These are phyloP conservation scores for Mesochorus sp. DNA, from an alignment of 2,888 invertebrate species.

Conservation along the genomic window DNA sequence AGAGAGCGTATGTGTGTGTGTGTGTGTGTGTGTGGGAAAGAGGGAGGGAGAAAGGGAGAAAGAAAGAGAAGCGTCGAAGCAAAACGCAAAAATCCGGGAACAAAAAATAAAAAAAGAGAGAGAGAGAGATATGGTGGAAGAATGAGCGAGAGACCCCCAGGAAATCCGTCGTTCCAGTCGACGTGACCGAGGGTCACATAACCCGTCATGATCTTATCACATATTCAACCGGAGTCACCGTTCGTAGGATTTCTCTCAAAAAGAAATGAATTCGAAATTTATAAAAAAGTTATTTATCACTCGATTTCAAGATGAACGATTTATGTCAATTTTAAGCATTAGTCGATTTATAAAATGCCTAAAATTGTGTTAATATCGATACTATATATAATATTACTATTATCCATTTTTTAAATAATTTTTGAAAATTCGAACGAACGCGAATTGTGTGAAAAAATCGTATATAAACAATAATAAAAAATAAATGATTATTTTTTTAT, in stretches of 20 bases:
- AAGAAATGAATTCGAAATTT: neutral
- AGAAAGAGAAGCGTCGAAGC: slow-evolving; percentile 39
- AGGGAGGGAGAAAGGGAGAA: slow-evolving; percentile 29
- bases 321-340: neutral
- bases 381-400: no score
- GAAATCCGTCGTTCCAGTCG: slow-evolving; percentile 63
- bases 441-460: no score
- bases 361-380: no score
- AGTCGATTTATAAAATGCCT: neutral
- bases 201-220: slow-evolving; percentile 52
- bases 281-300: neutral
- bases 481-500: no score
- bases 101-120: slow-evolving; percentile 2
- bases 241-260: slow-evolving; percentile 30
- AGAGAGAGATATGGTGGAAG: neutral
- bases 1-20: neutral
- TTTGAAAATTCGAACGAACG: no score
- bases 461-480: no score
- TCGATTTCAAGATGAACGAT: neutral
- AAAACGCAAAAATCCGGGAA: slow-evolving; percentile 16
- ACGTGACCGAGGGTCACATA: slow-evolving; percentile 56
- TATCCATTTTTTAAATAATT: no score
- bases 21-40: no score
- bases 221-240: slow-evolving; percentile 29
- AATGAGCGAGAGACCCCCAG: slow-evolving; percentile 37